These are phyloP conservation scores for Ichneumoninae sp. DNA, from an alignment of 2,888 invertebrate species.

Conservation along the genomic window DNA sequence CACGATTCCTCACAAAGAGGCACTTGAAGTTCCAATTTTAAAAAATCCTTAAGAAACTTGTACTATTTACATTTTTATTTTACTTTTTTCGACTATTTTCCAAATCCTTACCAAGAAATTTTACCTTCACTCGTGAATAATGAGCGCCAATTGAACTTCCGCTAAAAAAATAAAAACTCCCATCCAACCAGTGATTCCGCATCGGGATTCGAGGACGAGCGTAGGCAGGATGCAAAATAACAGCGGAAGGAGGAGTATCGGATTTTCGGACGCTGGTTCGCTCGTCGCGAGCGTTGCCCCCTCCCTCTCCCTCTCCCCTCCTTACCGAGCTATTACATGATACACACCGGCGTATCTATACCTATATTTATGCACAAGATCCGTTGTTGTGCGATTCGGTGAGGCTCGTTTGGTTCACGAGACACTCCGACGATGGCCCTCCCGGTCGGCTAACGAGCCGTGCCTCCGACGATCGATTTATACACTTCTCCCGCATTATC, in stretches of 20 bases:
- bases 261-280: conserved; percentile 29
- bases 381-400: conserved; percentile 32
- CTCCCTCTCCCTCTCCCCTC: not conserved
- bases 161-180: not conserved
- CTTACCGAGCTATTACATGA: not conserved
- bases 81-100: not conserved
- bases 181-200: not conserved
- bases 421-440: conserved; percentile 34
- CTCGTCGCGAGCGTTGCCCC: conserved; percentile 7
- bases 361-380: conserved; percentile 36
- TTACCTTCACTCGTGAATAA: conserved; percentile 30
- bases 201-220: not conserved
- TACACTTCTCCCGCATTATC: conserved; percentile 71
- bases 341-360: not conserved
- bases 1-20: conserved; percentile 8
- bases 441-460: conserved; percentile 62
- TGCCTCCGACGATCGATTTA: conserved; percentile 72
- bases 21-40: conserved; percentile 2
- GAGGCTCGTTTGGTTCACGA: conserved; percentile 4
- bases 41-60: not conserved
- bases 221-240: conserved; percentile 23
- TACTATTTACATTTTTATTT: not conserved
- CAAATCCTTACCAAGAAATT: not conserved
- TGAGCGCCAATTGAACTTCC: conserved; percentile 14
- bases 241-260: conserved; percentile 28